Base-by-base conservation (phyloP, 1,140 invertebrate genomes). In the Mizuhopecten yessoensis region DNA sequence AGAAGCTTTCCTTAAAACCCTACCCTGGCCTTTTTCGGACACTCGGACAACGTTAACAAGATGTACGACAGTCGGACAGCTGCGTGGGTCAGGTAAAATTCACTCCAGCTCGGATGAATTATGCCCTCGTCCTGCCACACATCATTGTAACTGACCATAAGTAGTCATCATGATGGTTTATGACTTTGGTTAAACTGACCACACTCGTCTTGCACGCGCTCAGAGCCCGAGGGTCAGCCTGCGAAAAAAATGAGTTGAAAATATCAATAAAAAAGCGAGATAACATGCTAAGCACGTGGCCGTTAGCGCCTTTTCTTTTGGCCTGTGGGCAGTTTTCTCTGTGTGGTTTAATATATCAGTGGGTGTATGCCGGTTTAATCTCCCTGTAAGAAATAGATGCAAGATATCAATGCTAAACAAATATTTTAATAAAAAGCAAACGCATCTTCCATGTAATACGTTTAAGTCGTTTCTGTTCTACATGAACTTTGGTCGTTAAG, bases 61-160 rank as follows among this genome's bases (percentile, higher is more conserved):
- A 75, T 75, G n/a, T 75, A 75, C 11, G 57, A 75, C 17, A 17
- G 57, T n/a, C 57, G 57, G 57, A 75, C 57, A 75, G 23, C 9
- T 75, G 57, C 57, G 57, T 75, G 57, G 57, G 57, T 75, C 57
- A 75, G n/a, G 57, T n/a, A 49, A 75, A 29, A 75, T 17, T 29
- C 57, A 29, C 57, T n/a, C 23, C 29, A n/a, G 57, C 2, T 7
- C 23, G 57, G 23, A 75, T 75, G 57, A 75, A n/a, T 75, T 75
- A 75, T 75, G 57, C n/a, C 57, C 29, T n/a, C 3, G 23, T 75
- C 57, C 57, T 29, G 29, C 29, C 57, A 75, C 57, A n/a, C 57
- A 75, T 75, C 57, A 75, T 75, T 75, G 57, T 75, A 75, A 75
- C 57, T 75, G 57, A 75, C 57, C 57, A 75, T 75, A 75, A 75